Percentiles rank a stretch among this genome's conserved stretches.
phyloP scores from a whole-genome alignment of 2,888 invertebrate genomes.

The Nemurella pictetii region DNA sequence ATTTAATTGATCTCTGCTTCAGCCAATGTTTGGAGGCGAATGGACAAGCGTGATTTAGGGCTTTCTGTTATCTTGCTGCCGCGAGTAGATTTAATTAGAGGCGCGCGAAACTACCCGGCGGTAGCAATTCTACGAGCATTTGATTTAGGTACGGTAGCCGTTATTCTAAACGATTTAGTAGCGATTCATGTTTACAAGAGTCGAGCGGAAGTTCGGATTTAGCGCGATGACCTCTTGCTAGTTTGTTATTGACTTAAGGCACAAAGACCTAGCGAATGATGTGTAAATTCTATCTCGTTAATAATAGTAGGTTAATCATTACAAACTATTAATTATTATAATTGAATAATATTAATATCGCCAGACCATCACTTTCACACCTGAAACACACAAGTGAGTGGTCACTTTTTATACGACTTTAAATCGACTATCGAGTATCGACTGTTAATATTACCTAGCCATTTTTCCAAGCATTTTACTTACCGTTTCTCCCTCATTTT shows the following conservation, averaged over 20 bases:
- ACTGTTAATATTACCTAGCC: background rate
- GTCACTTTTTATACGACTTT: background rate
- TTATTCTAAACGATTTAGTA: background rate
- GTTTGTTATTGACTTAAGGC: background rate
- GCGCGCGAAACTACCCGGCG: background rate
- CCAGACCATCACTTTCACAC: background rate
- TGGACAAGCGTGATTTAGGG: background rate
- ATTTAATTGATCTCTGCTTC: conserved; percentile 21
- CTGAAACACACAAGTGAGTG: background rate
- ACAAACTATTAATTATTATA: background rate
- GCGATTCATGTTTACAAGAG: conserved; percentile 2
- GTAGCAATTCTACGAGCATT: background rate
- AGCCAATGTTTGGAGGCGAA: background rate
- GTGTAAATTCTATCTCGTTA: background rate
- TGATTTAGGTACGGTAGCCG: background rate
- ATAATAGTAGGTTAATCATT: background rate
- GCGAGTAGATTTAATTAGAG: background rate
- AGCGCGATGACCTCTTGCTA: background rate
- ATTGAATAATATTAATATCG: background rate
- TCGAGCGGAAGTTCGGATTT: background rate
- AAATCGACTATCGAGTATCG: background rate
- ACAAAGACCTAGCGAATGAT: background rate
- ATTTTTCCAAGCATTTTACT: background rate
- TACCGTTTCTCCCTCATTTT: background rate
- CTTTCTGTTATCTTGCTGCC: background rate